A percentile compares a stretch with the other conserved stretches of the same genome.
Conservation (phyloP, 53 echinoderm and acorn worm species). For the Hippasteria phrygiana region DNA sequence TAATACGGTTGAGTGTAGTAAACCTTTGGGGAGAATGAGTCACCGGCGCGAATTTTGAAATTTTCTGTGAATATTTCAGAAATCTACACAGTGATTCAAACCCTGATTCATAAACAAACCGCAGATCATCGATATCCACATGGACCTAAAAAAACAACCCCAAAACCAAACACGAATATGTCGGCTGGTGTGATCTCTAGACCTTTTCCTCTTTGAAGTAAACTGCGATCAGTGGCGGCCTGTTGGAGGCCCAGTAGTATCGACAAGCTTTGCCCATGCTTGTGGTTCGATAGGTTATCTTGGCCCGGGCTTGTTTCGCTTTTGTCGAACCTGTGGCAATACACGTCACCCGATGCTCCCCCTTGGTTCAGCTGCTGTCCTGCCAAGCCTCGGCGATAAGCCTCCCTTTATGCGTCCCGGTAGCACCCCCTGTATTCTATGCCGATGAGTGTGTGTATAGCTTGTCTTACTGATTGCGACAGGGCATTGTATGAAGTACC, state of each 20-base stretch:
- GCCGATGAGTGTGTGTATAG: conserved; percentile 29
- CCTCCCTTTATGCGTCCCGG: neutral
- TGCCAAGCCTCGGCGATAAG: conserved; percentile 9
- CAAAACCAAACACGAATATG: neutral
- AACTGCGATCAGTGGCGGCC: neutral
- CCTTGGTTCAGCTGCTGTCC: conserved; percentile 25
- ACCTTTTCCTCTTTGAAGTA: neutral
- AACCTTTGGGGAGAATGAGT: too few relatives aligned
- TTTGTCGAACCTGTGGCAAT: conserved; percentile 52
- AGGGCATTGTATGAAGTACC: conserved; percentile 45
- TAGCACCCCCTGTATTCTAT: neutral
- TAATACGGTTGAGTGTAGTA: too few relatives aligned
- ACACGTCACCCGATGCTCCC: conserved; percentile 27
- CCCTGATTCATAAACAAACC: too few relatives aligned
- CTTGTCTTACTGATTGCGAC: conserved; percentile 38
- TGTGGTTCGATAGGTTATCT: conserved; percentile 31
- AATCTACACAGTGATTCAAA: too few relatives aligned
- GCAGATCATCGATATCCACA: neutral
- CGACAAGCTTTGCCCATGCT: neutral
- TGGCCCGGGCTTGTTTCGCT: conserved; percentile 28
- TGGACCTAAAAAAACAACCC: neutral
- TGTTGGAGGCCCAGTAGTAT: neutral
- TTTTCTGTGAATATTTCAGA: too few relatives aligned
- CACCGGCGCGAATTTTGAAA: neutral
- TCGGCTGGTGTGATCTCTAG: neutral